Conservation (phyloP, 1,140 invertebrate species). For the Batillaria attramentaria region DNA sequence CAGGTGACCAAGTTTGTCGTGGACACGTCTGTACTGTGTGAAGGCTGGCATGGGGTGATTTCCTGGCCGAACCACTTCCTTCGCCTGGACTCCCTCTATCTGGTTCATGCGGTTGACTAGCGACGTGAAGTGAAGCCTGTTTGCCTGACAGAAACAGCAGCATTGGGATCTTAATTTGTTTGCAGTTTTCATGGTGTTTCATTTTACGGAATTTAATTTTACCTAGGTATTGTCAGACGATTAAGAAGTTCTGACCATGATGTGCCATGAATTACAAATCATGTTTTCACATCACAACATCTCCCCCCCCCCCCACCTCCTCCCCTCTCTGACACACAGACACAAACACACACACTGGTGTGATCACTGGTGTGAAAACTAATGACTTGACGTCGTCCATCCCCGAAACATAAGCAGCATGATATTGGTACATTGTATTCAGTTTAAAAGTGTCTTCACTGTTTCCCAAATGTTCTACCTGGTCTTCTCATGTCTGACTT, state of each 20-base stretch:
- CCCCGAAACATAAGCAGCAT: too few relatives aligned
- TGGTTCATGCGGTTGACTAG: slow-evolving; percentile 55
- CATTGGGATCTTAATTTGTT: neutral
- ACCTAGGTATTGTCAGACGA: neutral
- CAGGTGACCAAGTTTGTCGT: slow-evolving; percentile 56
- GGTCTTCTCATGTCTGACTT: too few relatives aligned
- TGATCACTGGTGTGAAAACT: neutral
- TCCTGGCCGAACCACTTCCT: slow-evolving; percentile 40
- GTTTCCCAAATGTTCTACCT: too few relatives aligned
- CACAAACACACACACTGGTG: neutral
- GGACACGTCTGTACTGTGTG: slow-evolving; percentile 60
- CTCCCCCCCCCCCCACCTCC: neutral
- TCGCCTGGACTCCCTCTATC: slow-evolving; percentile 51
- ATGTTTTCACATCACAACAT: neutral
- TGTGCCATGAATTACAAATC: neutral
- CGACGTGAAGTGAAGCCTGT: slow-evolving; percentile 52
- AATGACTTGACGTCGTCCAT: too few relatives aligned
- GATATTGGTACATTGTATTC: too few relatives aligned
- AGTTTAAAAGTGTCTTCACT: too few relatives aligned
- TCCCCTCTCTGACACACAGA: neutral
- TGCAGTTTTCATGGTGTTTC: neutral
- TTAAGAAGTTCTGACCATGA: neutral
- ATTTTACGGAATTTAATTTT: neutral
- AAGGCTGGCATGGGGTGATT: slow-evolving; percentile 47
- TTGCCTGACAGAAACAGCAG: slow-evolving; percentile 44